Percentiles rank a stretch among this genome's conserved stretches.
phyloP scores from a whole-genome alignment of 2,113 vertebrate genomes.

The Lepus americanus region DNA sequence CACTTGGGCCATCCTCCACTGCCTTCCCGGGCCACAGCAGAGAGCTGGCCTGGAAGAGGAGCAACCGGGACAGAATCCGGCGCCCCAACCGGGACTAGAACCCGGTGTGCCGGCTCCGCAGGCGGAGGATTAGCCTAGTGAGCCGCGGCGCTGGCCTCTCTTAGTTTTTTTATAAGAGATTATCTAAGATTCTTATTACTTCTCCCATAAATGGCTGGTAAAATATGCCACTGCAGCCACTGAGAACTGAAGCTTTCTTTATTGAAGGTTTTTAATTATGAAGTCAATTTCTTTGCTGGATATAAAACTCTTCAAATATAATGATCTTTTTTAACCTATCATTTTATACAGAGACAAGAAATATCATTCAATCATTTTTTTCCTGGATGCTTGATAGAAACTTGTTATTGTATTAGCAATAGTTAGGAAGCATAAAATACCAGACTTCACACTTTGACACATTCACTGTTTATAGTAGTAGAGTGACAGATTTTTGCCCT shows the following conservation, averaged over 20 bases:
- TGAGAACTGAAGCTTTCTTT: neutral
- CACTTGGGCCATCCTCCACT: no score
- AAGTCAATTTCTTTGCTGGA: neutral
- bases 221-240: neutral
- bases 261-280: neutral
- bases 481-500: neutral
- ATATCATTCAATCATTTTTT: neutral
- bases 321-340: neutral
- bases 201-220: neutral
- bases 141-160: no score
- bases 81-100: no score
- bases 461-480: neutral
- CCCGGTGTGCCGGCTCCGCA: no score
- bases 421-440: neutral
- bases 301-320: neutral
- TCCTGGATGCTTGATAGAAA: neutral
- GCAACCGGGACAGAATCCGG: no score
- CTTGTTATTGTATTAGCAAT: neutral
- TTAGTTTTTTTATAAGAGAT: neutral
- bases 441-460: neutral
- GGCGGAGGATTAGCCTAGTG: no score
- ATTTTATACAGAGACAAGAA: neutral
- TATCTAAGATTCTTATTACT: neutral
- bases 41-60: no score
- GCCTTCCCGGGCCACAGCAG: no score